Percentiles rank a stretch among this genome's conserved stretches.
These are phyloP conservation scores for Dolichoris vasculosae DNA, from an alignment of 1,140 invertebrate genomes.

Conservation along the genomic window DNA sequence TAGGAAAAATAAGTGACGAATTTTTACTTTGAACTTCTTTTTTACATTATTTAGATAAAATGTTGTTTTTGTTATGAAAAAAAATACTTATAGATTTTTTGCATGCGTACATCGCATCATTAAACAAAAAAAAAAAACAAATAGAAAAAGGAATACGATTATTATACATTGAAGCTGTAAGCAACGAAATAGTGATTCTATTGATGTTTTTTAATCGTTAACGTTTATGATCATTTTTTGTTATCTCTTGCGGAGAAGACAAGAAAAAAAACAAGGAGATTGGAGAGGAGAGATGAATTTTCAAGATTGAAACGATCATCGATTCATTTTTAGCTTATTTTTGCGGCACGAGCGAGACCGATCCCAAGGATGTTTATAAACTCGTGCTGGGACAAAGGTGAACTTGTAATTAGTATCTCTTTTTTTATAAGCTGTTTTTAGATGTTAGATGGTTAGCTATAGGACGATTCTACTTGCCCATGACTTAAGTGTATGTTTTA, in stretches of 20 bases:
- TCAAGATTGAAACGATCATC: constrained; percentile 31
- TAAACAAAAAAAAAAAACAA: constrained; percentile 6
- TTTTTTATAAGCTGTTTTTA: constrained; percentile 64
- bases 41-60: constrained; percentile 14
- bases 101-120: neutral
- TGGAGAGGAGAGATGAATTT: constrained; percentile 32
- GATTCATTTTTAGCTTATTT: constrained; percentile 38
- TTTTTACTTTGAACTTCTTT: constrained; percentile 34
- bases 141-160: constrained; percentile 1
- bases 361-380: constrained; percentile 31
- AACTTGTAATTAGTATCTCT: constrained; percentile 59
- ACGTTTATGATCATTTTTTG: constrained; percentile 24
- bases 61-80: constrained; percentile 23
- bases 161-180: constrained; percentile 16
- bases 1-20: constrained; percentile 18
- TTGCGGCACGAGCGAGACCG: constrained; percentile 25
- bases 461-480: constrained; percentile 72
- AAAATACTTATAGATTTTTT: constrained; percentile 8
- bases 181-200: constrained; percentile 43
- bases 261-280: neutral
- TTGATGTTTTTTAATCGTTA: constrained; percentile 39
- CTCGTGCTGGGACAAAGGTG: constrained; percentile 57
- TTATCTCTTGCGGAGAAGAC: neutral
- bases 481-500: constrained; percentile 66
- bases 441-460: constrained; percentile 64